Base-by-base conservation (phyloP, 2,888 invertebrate genomes). In the Euplagia quadripunctaria region DNA sequence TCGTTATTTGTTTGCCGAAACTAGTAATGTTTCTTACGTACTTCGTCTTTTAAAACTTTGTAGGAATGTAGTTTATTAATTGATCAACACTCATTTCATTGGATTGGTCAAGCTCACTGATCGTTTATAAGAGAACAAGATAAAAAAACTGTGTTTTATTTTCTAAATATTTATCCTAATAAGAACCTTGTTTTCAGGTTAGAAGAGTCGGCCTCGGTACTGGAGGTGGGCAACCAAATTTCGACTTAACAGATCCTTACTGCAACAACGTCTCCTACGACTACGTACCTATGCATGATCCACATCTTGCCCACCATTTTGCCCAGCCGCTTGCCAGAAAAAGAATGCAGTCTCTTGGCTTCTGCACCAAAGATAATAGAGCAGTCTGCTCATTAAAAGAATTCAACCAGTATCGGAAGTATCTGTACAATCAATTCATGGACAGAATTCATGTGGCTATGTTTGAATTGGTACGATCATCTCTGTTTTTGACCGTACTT, bases 331-430 rank as follows among this genome's bases (percentile, higher is more conserved):
- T 90, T 58, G 91, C 92, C 0, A 89, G 91, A 65, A 88, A 90
- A 81, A 91, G 96, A 49, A 92, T 97, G 90, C 94, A 94, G 64
- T 77, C 89, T 16, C 94, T 96, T 7, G 97, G 97, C 5, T 96
- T 94, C 82, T 96, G 97, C 77, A 97, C 97, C 0, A 91, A 94
- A 20, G 94, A 96, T 42, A 96, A 96, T 2, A 94, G 97, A 71
- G 97, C 97, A 0, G 96, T 97, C 1, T 97, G 97, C 86, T 96
- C 96, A 2, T 87, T 97, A 31, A 96, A 96, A 77, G 97, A 97
- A 82, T 97, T 97, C 86, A 97, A 97, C 85, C 95, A 96, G 78
- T 97, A 97, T 90, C 96, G 97, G 72, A 96, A 96, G 79, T 96
- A 96, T 80, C 87, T 97, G 71, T 96, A 96, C 79, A 96, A 96